phyloP scores from a whole-genome alignment of 2,113 vertebrate genomes.

The Ginglymostoma cirratum region DNA sequence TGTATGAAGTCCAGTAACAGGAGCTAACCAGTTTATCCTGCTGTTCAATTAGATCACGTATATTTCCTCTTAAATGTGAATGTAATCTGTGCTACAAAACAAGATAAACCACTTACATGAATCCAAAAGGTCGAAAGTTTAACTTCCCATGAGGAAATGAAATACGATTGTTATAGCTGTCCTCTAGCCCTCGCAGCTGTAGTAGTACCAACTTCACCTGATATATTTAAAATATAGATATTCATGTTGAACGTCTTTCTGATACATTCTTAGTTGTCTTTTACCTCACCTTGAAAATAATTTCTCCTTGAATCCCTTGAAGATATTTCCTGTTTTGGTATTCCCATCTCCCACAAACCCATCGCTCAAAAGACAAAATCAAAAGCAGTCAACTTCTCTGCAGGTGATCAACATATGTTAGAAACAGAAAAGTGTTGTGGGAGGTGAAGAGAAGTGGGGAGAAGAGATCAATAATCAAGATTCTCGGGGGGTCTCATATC shows the following conservation, averaged over 20 bases:
- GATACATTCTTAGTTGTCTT: neutral
- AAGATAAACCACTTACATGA: conserved; percentile 68
- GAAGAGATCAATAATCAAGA: neutral
- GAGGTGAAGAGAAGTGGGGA: too few relatives aligned
- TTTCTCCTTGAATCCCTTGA: neutral
- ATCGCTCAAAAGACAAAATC: neutral
- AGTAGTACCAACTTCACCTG: conserved; percentile 78
- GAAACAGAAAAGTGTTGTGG: too few relatives aligned
- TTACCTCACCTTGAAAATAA: neutral
- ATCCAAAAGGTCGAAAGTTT: conserved; percentile 74
- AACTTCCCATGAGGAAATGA: conserved; percentile 61
- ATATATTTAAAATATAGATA: neutral
- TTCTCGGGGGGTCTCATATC: neutral
- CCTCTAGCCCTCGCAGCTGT: conserved; percentile 87
- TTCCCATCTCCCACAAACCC: neutral
- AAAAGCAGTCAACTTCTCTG: too few relatives aligned
- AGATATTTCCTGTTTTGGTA: neutral
- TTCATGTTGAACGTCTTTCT: neutral
- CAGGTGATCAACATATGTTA: too few relatives aligned
- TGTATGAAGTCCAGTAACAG: neutral
- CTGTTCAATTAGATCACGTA: neutral
- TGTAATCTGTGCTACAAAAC: too few relatives aligned
- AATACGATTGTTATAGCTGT: conserved; percentile 67
- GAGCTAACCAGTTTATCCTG: neutral
- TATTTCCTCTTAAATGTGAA: neutral